Evolutionary conservation across 2,888 invertebrate species (phyloP).

Genomic region (Tipula lateralis): DNA sequence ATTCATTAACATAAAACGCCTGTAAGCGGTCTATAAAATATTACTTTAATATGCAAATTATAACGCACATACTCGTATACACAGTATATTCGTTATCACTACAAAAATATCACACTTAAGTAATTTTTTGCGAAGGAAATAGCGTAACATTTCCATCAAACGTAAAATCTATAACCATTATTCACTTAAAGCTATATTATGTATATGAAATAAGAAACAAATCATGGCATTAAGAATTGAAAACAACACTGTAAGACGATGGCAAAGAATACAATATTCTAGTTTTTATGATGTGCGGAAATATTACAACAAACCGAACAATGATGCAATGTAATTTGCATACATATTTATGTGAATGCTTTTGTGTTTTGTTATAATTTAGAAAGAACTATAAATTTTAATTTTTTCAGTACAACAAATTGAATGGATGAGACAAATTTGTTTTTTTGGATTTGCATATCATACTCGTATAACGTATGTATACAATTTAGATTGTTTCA

Average conservation of each 20-base stretch:
- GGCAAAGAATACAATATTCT: not conserved
- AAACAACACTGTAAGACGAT: not conserved
- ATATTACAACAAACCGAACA: not conserved
- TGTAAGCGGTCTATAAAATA: not conserved
- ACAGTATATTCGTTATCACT: not conserved
- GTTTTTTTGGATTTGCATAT: not conserved
- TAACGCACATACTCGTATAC: too few relatives aligned
- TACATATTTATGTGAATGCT: not conserved
- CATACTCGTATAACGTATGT: not conserved
- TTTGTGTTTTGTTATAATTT: not conserved
- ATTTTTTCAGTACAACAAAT: not conserved
- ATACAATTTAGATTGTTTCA: not conserved
- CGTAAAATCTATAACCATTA: not conserved
- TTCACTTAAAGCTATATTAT: not conserved
- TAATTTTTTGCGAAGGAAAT: not conserved
- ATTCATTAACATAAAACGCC: not conserved
- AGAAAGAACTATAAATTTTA: not conserved
- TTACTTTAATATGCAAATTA: not conserved
- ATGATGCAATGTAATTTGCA: not conserved
- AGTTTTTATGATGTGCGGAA: not conserved
- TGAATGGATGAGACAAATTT: slow-evolving; percentile 11
- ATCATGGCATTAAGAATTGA: not conserved
- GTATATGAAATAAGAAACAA: not conserved
- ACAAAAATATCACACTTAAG: not conserved
- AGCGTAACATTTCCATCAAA: not conserved